Conservation (phyloP, 2,113 vertebrate genomes). For the Eudyptes chrysolophus region DNA sequence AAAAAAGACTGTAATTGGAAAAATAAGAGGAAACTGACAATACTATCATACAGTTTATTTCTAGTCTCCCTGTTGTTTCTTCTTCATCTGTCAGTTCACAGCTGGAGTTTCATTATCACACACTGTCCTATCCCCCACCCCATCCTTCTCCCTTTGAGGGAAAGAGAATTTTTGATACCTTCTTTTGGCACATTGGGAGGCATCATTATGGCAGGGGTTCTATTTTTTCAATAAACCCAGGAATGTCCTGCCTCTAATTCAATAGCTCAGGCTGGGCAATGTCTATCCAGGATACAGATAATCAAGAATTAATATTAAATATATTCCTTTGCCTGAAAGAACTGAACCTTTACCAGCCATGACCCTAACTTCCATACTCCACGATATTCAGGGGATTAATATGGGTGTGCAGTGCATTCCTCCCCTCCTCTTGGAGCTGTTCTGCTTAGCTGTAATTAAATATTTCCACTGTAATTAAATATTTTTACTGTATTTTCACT, state of each 20-base stretch:
- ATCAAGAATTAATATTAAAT: not conserved
- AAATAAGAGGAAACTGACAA: not conserved
- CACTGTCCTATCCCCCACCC: not conserved
- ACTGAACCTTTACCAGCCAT: not conserved
- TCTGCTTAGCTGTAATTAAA: not conserved
- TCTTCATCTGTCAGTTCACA: not conserved
- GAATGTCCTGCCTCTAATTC: not conserved
- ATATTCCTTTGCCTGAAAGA: not conserved
- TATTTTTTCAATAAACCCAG: not conserved
- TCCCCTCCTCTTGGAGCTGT: not conserved
- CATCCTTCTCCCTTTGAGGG: not conserved
- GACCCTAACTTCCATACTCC: not conserved
- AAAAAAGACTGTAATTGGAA: not conserved
- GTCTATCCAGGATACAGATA: not conserved
- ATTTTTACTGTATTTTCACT: not conserved
- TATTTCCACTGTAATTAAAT: not conserved
- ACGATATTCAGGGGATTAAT: not conserved
- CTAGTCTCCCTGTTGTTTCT: not conserved
- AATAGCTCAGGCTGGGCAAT: not conserved
- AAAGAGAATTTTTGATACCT: not conserved
- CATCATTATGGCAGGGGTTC: not conserved
- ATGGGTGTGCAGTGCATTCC: fast-evolving
- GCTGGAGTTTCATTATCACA: not conserved
- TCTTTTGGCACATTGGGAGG: fast-evolving
- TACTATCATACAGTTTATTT: not conserved